phyloP scores from a whole-genome alignment of 2,888 invertebrate species.

The Allacma fusca region DNA sequence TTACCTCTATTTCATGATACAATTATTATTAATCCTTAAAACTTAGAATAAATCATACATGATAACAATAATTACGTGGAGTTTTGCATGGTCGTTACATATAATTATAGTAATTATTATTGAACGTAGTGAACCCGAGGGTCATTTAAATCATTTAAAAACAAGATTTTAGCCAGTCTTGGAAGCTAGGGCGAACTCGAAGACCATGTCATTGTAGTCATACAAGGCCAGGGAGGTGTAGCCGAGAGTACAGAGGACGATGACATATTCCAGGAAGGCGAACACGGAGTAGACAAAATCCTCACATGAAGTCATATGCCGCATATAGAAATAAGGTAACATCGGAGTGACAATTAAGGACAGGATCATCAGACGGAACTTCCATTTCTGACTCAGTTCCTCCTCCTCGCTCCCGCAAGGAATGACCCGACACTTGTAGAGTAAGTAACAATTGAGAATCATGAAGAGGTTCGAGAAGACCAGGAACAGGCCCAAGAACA shows the following conservation, averaged over 20 bases:
- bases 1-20: no score
- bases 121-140: no score
- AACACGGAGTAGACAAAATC: slow-evolving; percentile 17
- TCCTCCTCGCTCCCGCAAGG: slow-evolving; percentile 5
- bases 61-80: no score
- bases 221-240: not conserved
- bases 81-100: no score
- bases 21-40: no score
- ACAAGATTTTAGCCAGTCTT: no score
- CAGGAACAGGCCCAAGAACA: slow-evolving; percentile 5
- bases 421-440: slow-evolving; percentile 8
- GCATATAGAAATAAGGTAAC: slow-evolving; percentile 7
- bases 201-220: slow-evolving; percentile 14
- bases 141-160: no score
- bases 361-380: not conserved
- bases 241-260: not conserved
- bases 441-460: slow-evolving; percentile 9
- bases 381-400: slow-evolving; percentile 15
- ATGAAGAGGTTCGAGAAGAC: slow-evolving; percentile 12
- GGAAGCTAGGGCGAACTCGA: not conserved
- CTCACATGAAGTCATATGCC: slow-evolving; percentile 16
- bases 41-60: no score
- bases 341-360: not conserved
- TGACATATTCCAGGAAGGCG: slow-evolving; percentile 20
- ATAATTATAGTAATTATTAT: no score